Evolutionary conservation across 2,888 invertebrate genomes (phyloP).

Genomic region (Therioaphis trifolii): DNA sequence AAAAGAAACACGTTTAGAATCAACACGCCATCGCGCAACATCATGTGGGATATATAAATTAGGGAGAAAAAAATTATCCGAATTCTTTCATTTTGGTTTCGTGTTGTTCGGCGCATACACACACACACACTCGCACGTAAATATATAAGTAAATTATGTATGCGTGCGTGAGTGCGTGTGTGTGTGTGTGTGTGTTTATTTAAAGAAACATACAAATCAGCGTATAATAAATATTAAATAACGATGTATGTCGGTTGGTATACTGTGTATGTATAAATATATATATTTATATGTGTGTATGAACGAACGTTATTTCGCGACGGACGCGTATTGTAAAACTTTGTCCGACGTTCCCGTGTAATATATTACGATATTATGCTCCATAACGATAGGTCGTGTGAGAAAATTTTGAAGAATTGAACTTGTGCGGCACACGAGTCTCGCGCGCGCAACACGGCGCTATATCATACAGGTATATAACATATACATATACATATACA

Average conservation of each 20-base stretch:
- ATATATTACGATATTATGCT: neutral
- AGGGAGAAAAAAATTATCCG: conserved; percentile 22
- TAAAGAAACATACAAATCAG: neutral
- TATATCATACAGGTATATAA: too few relatives aligned
- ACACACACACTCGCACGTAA: too few relatives aligned
- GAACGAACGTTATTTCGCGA: neutral
- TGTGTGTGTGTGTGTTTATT: too few relatives aligned
- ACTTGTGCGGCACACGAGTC: too few relatives aligned
- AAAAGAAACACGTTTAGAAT: conserved; percentile 11
- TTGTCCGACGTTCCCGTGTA: neutral
- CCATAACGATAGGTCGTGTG: conserved; percentile 37
- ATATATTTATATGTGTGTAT: neutral
- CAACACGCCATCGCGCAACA: conserved; percentile 6
- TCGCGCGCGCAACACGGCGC: too few relatives aligned
- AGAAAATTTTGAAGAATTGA: conserved; percentile 38
- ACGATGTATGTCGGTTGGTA: too few relatives aligned
- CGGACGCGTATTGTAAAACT: conserved; percentile 20
- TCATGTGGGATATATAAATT: neutral
- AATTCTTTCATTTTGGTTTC: conserved; percentile 31
- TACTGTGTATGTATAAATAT: too few relatives aligned
- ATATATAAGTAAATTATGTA: too few relatives aligned
- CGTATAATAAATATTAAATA: conserved; percentile 19
- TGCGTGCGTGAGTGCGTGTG: too few relatives aligned
- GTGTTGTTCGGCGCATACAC: neutral
- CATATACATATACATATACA: too few relatives aligned